A percentile compares a stretch with the other conserved stretches of the same genome.
Evolutionary conservation across 1,140 invertebrate genomes (phyloP).

Genomic region (Drosophila nigrodunni): DNA sequence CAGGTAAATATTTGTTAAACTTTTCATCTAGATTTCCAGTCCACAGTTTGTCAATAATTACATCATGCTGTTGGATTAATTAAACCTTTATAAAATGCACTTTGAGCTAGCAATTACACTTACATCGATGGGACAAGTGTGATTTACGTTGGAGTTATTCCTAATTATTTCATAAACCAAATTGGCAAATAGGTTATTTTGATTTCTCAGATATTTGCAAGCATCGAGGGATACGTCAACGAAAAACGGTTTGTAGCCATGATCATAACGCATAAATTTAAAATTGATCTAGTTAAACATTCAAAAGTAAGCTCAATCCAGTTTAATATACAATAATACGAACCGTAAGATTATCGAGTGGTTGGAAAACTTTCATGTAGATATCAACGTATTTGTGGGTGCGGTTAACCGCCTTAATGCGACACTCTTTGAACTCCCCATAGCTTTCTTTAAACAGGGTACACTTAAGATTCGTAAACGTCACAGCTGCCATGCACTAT

Average conservation of each 20-base stretch:
- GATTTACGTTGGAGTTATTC: conserved; percentile 28
- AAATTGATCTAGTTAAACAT: conserved; percentile 8
- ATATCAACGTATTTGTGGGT: conserved; percentile 54
- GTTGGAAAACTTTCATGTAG: neutral
- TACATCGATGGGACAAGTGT: conserved; percentile 40
- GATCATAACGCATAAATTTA: conserved; percentile 12
- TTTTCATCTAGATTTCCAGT: conserved; percentile 40
- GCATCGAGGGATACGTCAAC: conserved; percentile 19
- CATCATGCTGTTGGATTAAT: conserved; percentile 43
- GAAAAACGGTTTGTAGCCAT: conserved; percentile 41
- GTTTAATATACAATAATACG: neutral
- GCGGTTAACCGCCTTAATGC: conserved; percentile 62
- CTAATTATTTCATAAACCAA: neutral
- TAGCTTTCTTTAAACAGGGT: neutral
- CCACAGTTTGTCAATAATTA: conserved; percentile 52
- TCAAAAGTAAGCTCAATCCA: neutral
- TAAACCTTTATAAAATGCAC: neutral
- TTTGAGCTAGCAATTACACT: neutral
- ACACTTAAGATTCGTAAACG: conserved; percentile 65
- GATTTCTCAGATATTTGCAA: conserved; percentile 17
- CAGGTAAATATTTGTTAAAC: conserved; percentile 29
- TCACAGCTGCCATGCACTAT: conserved; percentile 20
- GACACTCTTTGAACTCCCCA: conserved; percentile 21
- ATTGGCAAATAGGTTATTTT: neutral
- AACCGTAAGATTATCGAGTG: conserved; percentile 40